phyloP scores from a whole-genome alignment of 2,113 vertebrate species.

The Empidonax alnorum region DNA sequence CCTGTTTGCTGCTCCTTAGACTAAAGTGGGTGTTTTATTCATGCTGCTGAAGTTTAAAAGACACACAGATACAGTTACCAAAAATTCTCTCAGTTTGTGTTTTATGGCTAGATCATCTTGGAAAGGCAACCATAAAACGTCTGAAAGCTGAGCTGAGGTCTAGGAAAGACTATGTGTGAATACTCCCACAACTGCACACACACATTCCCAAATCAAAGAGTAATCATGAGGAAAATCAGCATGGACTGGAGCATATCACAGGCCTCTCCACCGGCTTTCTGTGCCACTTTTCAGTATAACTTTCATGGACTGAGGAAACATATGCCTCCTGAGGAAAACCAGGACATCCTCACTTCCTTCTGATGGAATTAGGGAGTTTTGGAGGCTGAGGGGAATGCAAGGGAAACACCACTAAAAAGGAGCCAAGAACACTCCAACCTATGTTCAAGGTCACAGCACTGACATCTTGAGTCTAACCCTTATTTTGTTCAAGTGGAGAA shows the following conservation, averaged over 20 bases:
- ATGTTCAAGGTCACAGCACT: neutral
- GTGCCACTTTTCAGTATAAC: neutral
- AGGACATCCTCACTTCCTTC: neutral
- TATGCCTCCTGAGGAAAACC: neutral
- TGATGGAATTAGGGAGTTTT: neutral
- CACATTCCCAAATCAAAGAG: neutral
- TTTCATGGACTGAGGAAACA: neutral
- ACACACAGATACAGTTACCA: neutral
- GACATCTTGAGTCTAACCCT: neutral
- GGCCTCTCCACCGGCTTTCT: neutral
- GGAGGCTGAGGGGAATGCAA: neutral
- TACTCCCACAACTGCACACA: neutral
- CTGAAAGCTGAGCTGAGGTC: neutral
- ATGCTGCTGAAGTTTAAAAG: neutral
- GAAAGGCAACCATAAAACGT: neutral
- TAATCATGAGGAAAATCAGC: neutral
- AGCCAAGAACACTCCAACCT: neutral
- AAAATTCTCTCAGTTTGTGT: neutral
- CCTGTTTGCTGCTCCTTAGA: conserved; percentile 10
- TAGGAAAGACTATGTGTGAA: neutral
- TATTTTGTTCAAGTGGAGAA: neutral
- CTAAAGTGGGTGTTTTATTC: neutral
- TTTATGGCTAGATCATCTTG: neutral
- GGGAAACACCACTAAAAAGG: neutral
- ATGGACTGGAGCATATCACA: neutral